Base-by-base conservation (phyloP, 2,797 vertebrate species). In the Sus cebifrons region DNA sequence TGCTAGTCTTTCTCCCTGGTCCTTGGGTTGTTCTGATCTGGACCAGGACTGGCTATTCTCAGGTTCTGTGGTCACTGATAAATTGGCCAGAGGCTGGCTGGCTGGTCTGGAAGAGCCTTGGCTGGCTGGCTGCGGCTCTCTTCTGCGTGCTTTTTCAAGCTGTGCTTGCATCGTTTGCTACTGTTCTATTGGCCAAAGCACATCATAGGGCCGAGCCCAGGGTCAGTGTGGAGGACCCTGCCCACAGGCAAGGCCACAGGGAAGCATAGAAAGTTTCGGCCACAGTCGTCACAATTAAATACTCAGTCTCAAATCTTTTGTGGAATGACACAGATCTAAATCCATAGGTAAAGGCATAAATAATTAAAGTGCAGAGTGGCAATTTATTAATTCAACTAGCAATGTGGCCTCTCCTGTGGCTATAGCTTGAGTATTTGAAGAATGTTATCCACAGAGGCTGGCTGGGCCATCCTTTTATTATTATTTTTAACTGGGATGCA, bases 281-380 rank as follows among this genome's bases (percentile, higher is more conserved):
- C 52, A 58, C 36, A 2, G 23, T 36, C 44, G 64, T 92, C 74
- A 44, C 70, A 94, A 36, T 71, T 62, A 86, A 94, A 93, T 13
- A 18, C 32, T 68, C 36, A 49, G 27, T 9, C 74, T 86, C 79
- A 82, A 84, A 52, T 83, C 75, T 58, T 91, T 27, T 8, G 25
- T 71, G 87, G 74, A 85, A 60, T 11, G 56, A 62, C n/a, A 56
- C 18, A 73, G 60, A 64, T 79, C 14, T 62, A 77, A 96, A 92
- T 86, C 78, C 86, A 78, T 4, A 18, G 74, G 64, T 29, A 95
- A 81, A 84, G 18, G 12, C 60, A 65, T 73, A 91, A 52, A 64
- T 70, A 73, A 95, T 65, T 90, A 44, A 62, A 86, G 10, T 9
- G 40, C 9, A 81, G 40, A 36, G 40, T 14, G 10, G 16, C 40